These are phyloP conservation scores for Drosophila ustulata DNA, from an alignment of 2,888 invertebrate genomes.

Conservation along the genomic window DNA sequence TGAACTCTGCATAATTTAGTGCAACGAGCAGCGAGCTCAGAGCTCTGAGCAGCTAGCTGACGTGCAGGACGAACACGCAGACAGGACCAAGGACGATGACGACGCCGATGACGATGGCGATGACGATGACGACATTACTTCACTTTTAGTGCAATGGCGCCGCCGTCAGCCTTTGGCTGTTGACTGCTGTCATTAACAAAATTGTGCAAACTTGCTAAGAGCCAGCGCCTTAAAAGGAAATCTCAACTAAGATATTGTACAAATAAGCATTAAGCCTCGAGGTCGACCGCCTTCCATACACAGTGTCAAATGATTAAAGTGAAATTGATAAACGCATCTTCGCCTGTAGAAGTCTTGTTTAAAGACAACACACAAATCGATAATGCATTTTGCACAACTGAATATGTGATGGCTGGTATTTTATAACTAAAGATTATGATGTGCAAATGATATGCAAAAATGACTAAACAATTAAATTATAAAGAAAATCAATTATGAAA, in stretches of 20 bases:
- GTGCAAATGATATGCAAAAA: too few species aligned
- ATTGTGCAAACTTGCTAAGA: constrained; percentile 52
- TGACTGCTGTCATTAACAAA: constrained; percentile 59
- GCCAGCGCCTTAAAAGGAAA: constrained; percentile 34
- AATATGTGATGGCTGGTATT: too few species aligned
- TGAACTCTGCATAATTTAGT: constrained; percentile 70
- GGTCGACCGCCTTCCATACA: constrained; percentile 7
- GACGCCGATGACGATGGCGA: constrained; percentile 17
- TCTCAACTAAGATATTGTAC: constrained; percentile 38
- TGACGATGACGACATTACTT: constrained; percentile 18
- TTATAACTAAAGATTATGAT: too few species aligned
- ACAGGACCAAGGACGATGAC: constrained; percentile 18
- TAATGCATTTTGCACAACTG: neutral
- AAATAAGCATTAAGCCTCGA: constrained; percentile 33
- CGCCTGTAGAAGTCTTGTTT: neutral
- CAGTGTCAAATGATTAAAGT: constrained; percentile 13
- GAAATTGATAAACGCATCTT: constrained; percentile 2
- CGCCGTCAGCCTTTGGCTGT: constrained; percentile 33
- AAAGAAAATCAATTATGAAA: too few species aligned
- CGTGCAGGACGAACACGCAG: constrained; percentile 36
- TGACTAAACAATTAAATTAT: too few species aligned
- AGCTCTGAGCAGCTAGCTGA: constrained; percentile 6
- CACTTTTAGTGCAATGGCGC: constrained; percentile 17
- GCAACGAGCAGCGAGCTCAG: constrained; percentile 33
- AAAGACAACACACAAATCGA: constrained; percentile 1